Evolutionary conservation across 2,888 invertebrate genomes (phyloP).

Genomic region (Podotricha telesiphe): DNA sequence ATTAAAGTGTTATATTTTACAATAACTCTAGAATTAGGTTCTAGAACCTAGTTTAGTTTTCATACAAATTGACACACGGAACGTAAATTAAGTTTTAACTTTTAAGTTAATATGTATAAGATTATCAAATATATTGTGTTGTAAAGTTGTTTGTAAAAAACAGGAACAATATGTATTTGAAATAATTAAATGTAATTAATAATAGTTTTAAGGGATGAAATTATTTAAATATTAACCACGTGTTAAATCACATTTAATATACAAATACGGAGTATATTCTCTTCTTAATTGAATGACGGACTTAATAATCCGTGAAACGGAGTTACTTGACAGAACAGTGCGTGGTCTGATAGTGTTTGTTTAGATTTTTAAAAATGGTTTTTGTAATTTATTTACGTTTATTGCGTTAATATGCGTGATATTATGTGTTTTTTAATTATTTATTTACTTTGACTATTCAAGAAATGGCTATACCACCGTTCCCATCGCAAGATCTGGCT

Average conservation of each 20-base stretch:
- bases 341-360: slow-evolving; percentile 35
- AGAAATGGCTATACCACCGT: slow-evolving; percentile 70
- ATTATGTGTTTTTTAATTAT: slow-evolving; percentile 10
- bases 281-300: neutral
- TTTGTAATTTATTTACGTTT: slow-evolving; percentile 15
- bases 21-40: too few species aligned
- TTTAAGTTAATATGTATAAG: too few species aligned
- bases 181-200: neutral
- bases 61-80: neutral
- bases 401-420: slow-evolving; percentile 13
- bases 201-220: neutral
- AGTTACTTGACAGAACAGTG: slow-evolving; percentile 30
- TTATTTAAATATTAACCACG: neutral
- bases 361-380: slow-evolving; percentile 32
- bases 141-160: neutral
- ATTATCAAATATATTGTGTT: too few species aligned
- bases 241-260: neutral
- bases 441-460: slow-evolving; percentile 5
- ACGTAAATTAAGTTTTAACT: neutral
- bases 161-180: neutral
- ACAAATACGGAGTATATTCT: neutral
- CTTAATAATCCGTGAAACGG: neutral
- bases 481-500: slow-evolving; percentile 75
- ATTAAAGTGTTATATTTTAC: too few species aligned
- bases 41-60: too few species aligned